Base-by-base conservation (phyloP, 2,797 vertebrate species). In the Erpetoichthys calabaricus region DNA sequence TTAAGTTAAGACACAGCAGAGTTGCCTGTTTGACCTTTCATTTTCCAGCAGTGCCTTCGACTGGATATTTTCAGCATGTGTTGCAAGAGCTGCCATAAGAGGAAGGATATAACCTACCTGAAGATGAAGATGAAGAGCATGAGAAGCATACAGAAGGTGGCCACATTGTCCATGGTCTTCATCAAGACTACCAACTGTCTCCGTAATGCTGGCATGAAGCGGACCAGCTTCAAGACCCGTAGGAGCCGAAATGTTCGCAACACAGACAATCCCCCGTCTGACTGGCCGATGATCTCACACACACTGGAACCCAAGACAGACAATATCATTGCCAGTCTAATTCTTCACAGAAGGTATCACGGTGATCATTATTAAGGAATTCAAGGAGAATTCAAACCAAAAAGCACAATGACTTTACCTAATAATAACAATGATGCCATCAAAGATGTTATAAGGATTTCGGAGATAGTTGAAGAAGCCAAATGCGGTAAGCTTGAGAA, bases 101-200 rank as follows among this genome's bases (percentile, higher is more conserved):
- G 25, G 25, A 25, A 25, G 25, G 25, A 25, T 25, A 25, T 25
- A 25, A 25, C 71, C 69, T 60, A 97, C 94, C 94, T 98, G 78
- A 98, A 98, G 67, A 98, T 98, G 74, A 98, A 98, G 75, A 87
- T 87, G 77, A 86, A 98, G 58, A 98, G 92, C 95, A 98, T 98
- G 47, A 98, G 91, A 3, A 98, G 85, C 95, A 98, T 98, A 75
- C 94, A 98, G 83, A 98, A 98, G 8, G 95, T 98, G 70, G 94
- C 94, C 75, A 98, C 94, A 0, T 98, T 98, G 81, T 98, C 95
- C 95, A 98, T 98, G 59, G 95, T 98, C 82, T 98, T 98, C 94
- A 98, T 97, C 62, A 98, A 81, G 60, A 98, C 95, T 63, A 98
- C 92, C 4, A 98, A 85, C 75, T 98, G 95, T 10, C 95, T 86